Base-by-base conservation (phyloP, 2,113 vertebrate genomes). In the Todiramphus chloris region DNA sequence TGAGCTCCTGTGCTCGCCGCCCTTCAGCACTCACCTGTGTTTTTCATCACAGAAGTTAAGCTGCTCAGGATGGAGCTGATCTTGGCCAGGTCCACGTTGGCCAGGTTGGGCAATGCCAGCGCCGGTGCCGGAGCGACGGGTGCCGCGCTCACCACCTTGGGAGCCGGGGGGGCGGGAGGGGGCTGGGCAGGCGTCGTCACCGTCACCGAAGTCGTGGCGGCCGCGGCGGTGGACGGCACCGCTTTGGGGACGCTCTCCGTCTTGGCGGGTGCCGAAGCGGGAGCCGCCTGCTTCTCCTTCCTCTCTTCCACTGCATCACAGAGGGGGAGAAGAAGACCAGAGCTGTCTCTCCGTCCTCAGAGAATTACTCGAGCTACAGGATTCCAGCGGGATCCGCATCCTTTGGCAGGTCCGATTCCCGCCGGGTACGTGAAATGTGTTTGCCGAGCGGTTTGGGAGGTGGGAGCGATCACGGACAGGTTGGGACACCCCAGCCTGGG, bases 61-160 rank as follows among this genome's bases (percentile, higher is more conserved):
- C 99, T 99, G 97, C 98, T 99, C 21, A 99, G 98, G 69, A 99
- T 99, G 89, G 99, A 99, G 97, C 99, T 99, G 97, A 99, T 99
- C 97, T 99, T 99, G 37, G 99, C 99, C 94, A 99, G 97, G 97
- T 99, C 99, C 94, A 99, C 99, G 25, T 99, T 99, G 83, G 99
- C 99, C 94, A 99, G 97, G 96, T 99, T 99, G 68, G 99, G 99
- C 95, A 99, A 73, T 6, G 97, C 97, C 7, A 98, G 78, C 0
- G 97, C 77, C 0, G 98, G 97, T 0, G 98, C 78, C 0, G 96
- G 89, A 13, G 98, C 58, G 37, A 97, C 43, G 4, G 97, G 95
- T 11, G 84, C 89, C 0, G 97, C 16, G 10, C 72, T 96, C n/a
- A 63, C 88, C 11, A 74, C 96, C 87, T 98, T 98, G 0, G 97